Conservation (phyloP, 2,113 vertebrate species). For the Platycercus adscitus region DNA sequence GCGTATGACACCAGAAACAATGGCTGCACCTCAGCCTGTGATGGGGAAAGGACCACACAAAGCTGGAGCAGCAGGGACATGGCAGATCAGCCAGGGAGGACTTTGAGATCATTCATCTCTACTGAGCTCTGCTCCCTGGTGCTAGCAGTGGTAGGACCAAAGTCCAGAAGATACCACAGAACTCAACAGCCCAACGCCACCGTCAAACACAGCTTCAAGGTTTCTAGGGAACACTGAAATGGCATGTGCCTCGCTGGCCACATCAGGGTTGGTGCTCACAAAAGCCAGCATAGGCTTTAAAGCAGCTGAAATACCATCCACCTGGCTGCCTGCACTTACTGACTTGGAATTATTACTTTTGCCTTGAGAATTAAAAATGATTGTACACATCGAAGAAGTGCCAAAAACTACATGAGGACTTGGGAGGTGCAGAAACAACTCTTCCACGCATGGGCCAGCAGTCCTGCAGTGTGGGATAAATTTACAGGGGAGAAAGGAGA, state of each 20-base stretch:
- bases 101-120: not conserved
- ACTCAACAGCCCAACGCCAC: accelerated
- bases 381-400: not conserved
- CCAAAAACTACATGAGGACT: not conserved
- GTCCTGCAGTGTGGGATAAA: not conserved
- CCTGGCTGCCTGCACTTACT: accelerated
- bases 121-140: not conserved
- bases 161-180: accelerated
- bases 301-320: not conserved
- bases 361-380: not conserved
- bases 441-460: not conserved
- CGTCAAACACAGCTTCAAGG: not conserved
- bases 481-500: not conserved
- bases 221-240: not conserved
- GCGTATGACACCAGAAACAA: not conserved
- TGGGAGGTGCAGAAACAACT: not conserved
- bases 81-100: accelerated
- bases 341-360: not conserved
- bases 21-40: not conserved
- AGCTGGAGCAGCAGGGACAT: not conserved
- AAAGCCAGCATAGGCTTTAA: not conserved
- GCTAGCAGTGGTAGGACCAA: accelerated
- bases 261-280: accelerated
- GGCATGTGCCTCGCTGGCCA: accelerated
- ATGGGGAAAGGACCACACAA: not conserved